phyloP scores from a whole-genome alignment of 2,888 invertebrate genomes.

The Lasioglossum vierecki region DNA sequence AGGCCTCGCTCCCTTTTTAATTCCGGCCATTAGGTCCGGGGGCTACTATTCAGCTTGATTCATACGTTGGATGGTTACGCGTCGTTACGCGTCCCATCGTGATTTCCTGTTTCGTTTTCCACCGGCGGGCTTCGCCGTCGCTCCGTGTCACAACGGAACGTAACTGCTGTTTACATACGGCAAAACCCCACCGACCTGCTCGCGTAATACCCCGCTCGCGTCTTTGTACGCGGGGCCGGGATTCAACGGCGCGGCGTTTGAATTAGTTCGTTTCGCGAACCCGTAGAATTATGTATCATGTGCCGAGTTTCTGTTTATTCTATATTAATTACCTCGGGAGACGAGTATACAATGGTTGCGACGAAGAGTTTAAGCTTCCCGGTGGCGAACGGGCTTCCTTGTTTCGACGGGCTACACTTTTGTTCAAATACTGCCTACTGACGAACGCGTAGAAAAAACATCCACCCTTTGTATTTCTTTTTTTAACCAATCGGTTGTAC shows the following conservation, averaged over 20 bases:
- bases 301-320: conserved; percentile 14
- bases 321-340: conserved; percentile 16
- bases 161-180: conserved; percentile 44
- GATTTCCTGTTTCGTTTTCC: conserved; percentile 17
- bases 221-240: neutral
- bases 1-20: conserved; percentile 54
- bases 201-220: conserved; percentile 13
- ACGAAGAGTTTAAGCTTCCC: conserved; percentile 5
- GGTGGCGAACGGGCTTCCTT: neutral
- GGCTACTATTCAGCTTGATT: conserved; percentile 58
- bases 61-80: conserved; percentile 30
- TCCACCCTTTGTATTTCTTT: neutral
- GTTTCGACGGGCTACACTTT: conserved; percentile 2
- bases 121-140: conserved; percentile 26
- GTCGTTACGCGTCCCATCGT: conserved; percentile 4
- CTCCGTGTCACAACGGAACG: conserved; percentile 20
- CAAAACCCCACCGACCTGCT: conserved; percentile 2
- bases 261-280: conserved; percentile 18
- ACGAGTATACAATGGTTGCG: neutral
- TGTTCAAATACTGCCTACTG: neutral
- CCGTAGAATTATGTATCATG: neutral
- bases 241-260: conserved; percentile 22
- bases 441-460: neutral
- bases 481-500: neutral
- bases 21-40: conserved; percentile 56